Base-by-base conservation (phyloP, 92 coral and sea anemone species). In the Siderastrea siderea region DNA sequence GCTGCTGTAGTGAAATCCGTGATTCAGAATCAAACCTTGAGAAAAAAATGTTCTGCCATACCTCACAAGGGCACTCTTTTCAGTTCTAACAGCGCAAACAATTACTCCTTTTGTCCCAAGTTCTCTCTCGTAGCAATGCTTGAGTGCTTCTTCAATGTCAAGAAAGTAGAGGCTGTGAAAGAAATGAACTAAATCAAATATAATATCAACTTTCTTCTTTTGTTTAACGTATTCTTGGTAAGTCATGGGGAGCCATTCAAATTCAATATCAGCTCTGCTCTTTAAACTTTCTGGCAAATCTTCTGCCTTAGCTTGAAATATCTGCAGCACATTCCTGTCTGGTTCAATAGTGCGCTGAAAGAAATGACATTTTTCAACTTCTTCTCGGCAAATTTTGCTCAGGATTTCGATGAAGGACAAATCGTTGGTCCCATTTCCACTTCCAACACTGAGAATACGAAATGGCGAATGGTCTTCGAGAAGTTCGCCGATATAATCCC, bases 341-440 rank as follows among this genome's bases (percentile, higher is more conserved):
- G 84, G 84, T 16, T 80, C 84, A 74, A 80, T 80, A n/a, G 51
- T 52, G 48, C 84, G 72, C n/a, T 68, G 17, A 64, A 66, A 52
- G 44, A 80, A 3, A 2, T 6, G 19, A 16, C 7, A 8, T 43
- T 46, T 78, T 70, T 47, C 54, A 3, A 1, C 60, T 7, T 44
- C 44, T 43, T 44, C 15, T 38, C 17, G 54, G 17, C 67, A 7
- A 59, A 45, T 11, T 57, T 59, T 44, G 3, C 53, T 77, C 13
- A 77, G 53, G 11, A 77, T 43, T 9, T 77, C 52, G 14, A 77
- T 7, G 52, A 77, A 77, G 49, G 67, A 62, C 13, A 80, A 6
- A 46, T 80, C 84, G 47, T 50, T 80, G 48, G 5, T 8, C 4
- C 84, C 84, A n/a, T 49, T 63, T 9, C 75, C 84, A 47, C 84